A percentile compares a stretch with the other conserved stretches of the same genome.
Conservation (phyloP, 2,113 vertebrate genomes). For the Platysternon megacephalum region DNA sequence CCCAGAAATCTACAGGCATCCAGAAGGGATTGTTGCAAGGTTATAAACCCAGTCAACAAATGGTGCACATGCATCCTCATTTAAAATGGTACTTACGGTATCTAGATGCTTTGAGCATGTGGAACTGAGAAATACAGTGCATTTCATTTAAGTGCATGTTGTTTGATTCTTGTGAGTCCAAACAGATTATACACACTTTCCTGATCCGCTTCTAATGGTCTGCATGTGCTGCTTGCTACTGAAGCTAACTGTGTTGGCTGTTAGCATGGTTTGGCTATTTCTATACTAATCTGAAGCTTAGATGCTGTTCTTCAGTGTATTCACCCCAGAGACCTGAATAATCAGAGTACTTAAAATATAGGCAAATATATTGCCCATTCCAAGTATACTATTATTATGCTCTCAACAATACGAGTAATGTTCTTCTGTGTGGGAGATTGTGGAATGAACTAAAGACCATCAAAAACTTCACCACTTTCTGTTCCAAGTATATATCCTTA, state of each 20-base stretch:
- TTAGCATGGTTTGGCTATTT: background rate
- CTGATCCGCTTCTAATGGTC: background rate
- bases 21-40: background rate
- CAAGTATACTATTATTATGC: background rate
- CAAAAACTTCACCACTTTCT: background rate
- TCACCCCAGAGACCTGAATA: background rate
- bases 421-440: background rate
- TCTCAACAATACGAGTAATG: background rate
- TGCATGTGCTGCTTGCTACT: background rate
- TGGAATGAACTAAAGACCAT: background rate
- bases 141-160: background rate
- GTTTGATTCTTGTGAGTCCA: rapidly evolving
- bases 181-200: background rate
- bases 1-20: rapidly evolving
- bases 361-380: background rate
- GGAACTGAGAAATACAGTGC: rapidly evolving
- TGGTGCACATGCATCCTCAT: rapidly evolving
- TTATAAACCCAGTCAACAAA: rapidly evolving
- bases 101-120: background rate
- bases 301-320: background rate
- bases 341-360: background rate
- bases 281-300: background rate
- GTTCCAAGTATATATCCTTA: background rate
- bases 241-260: rapidly evolving
- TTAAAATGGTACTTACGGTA: background rate